Evolutionary conservation across 2,113 vertebrate species (phyloP), one percentile per base, ranked within the genome.

Genomic region (Takifugu bimaculatus): DNA sequence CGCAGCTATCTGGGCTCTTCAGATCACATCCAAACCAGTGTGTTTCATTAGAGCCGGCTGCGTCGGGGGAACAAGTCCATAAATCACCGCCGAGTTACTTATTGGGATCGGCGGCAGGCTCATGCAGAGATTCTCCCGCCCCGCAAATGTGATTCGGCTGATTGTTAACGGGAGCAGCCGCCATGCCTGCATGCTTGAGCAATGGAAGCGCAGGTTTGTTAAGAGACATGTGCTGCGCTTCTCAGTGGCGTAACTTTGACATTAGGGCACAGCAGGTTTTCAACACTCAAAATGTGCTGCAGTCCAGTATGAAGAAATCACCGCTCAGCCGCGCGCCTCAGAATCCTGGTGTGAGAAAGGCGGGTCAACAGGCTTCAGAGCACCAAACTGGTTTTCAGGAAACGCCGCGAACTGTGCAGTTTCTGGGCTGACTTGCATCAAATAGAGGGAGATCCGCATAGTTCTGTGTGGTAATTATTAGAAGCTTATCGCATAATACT

Each of bases 41-140:
- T 64, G 72, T 84, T 84, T 87, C 81, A 85, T 87, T 81, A 78
- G 78, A 75, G 65, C 66, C 70, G 73, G 70, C 81, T 47, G 45
- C 15, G 68, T 54, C 54, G 75, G 20, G 60, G 74, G 74, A 80
- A 81, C 77, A 68, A 65, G 72, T 75, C 84, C 70, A 85, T 85
- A 85, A 88, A 84, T 83, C 82, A 82, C 45, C 2, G 61, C 65
- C 47, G 48, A 72, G 68, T 77, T 64, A 13, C 54, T 76, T 63
- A 75, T 78, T 82, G 70, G 78, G 82, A 86, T 83, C 77, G 82
- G 79, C 81, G 68, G 74, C 9, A 3, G 58, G 44, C 45, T 60
- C 54, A 64, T 26, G 70, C 63, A 54, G 55, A 54, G 62, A 70
- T 79, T 63, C 27, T 10, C 48, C 48, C n/a, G 4, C 48, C 50